Evolutionary conservation across 64 coral and sea anemone species (phyloP).

Genomic region (Montipora sp.): DNA sequence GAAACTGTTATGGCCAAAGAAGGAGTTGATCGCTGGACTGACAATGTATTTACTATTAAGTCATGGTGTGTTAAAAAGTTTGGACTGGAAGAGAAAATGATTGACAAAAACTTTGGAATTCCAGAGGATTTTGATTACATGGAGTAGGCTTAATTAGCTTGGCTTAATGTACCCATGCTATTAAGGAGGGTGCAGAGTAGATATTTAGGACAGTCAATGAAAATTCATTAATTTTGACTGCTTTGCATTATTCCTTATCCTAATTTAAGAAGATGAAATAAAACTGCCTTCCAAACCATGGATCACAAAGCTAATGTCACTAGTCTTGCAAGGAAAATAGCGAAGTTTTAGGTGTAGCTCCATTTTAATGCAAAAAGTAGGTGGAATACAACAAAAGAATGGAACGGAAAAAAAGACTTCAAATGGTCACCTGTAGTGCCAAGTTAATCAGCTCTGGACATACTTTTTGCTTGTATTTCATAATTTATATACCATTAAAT

Average conservation of each 20-base stretch:
- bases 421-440: no score
- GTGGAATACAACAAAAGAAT: neutral
- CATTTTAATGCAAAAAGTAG: neutral
- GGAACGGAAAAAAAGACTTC: no score
- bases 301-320: neutral
- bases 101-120: slow-evolving; percentile 97
- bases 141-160: slow-evolving; percentile 46
- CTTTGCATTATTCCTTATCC: neutral
- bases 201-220: neutral
- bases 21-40: slow-evolving; percentile 92
- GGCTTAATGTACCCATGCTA: neutral
- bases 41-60: slow-evolving; percentile 95
- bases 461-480: no score
- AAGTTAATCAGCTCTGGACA: no score
- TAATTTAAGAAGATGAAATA: neutral
- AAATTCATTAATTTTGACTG: neutral
- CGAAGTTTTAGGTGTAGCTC: neutral
- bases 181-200: neutral
- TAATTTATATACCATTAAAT: no score
- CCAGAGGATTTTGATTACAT: slow-evolving; percentile 99
- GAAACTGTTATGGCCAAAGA: slow-evolving; percentile 89
- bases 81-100: slow-evolving; percentile 90
- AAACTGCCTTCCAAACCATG: neutral
- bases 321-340: neutral
- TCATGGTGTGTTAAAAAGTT: slow-evolving; percentile 97